These are phyloP conservation scores for Oscheius sp. DNA, from an alignment of 2,888 invertebrate genomes.

Conservation along the genomic window DNA sequence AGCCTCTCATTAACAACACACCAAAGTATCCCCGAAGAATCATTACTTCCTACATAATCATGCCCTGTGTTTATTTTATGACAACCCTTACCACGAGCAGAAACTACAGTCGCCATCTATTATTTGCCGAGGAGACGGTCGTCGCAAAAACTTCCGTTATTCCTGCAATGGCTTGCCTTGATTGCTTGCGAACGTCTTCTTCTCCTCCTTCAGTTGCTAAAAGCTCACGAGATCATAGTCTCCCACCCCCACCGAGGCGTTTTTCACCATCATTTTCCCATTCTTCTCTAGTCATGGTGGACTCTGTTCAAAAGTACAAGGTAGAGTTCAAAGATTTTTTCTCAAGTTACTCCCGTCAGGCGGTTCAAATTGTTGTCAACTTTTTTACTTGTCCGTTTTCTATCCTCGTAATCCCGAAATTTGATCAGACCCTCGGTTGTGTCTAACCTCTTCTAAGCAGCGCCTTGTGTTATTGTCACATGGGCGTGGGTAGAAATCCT, in stretches of 20 bases:
- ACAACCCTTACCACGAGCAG: not conserved
- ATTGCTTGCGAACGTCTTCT: conserved; percentile 3
- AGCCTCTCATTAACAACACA: no score
- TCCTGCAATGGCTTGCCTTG: not conserved
- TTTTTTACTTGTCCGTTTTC: no score
- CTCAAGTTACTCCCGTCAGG: no score
- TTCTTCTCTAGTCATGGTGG: no score
- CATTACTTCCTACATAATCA: no score
- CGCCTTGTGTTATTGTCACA: conserved; percentile 27
- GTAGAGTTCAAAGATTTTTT: no score
- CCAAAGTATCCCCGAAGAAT: no score
- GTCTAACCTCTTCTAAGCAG: conserved; percentile 24
- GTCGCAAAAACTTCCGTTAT: not conserved
- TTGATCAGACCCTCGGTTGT: conserved; percentile 15
- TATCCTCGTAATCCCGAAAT: conserved; percentile 15
- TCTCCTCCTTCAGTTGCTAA: not conserved
- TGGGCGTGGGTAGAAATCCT: conserved; percentile 22
- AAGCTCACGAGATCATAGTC: not conserved
- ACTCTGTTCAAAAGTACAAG: no score
- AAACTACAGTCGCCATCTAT: not conserved
- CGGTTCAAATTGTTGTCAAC: no score
- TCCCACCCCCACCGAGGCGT: not conserved
- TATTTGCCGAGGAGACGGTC: not conserved
- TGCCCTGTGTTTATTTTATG: no score
- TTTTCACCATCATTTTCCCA: not conserved